These are phyloP conservation scores for Zapus hudsonius DNA, from an alignment of 2,113 vertebrate species.

Conservation along the genomic window DNA sequence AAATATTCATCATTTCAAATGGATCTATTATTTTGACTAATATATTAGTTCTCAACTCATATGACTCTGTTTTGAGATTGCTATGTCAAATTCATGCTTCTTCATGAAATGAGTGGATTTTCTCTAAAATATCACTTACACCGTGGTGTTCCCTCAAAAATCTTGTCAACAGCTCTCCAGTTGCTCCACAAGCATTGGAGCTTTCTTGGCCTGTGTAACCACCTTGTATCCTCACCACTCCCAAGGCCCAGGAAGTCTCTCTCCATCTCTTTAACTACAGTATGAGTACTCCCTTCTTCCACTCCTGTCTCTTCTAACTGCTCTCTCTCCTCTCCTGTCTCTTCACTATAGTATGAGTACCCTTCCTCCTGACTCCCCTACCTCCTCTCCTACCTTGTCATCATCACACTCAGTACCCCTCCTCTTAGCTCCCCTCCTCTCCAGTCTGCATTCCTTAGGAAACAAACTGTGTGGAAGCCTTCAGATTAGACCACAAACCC, in stretches of 20 bases:
- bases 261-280: neutral
- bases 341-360: too few species aligned
- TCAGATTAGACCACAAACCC: neutral
- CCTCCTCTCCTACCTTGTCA: neutral
- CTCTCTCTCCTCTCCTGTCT: too few species aligned
- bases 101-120: neutral
- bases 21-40: neutral
- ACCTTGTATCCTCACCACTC: neutral
- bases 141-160: neutral
- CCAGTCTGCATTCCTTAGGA: neutral
- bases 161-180: neutral
- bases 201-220: neutral
- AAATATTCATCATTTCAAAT: conserved; percentile 22
- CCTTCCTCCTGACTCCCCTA: neutral
- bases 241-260: neutral
- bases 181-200: neutral
- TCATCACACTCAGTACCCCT: too few species aligned
- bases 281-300: too few species aligned
- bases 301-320: neutral
- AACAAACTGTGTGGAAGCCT: neutral
- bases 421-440: neutral
- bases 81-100: conserved; percentile 11
- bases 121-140: neutral
- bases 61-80: neutral
- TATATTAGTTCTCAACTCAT: neutral